A percentile compares a stretch with the other conserved stretches of the same genome.
These are phyloP conservation scores for Schrankia costaestrigalis DNA, from an alignment of 2,888 invertebrate genomes.

Conservation along the genomic window DNA sequence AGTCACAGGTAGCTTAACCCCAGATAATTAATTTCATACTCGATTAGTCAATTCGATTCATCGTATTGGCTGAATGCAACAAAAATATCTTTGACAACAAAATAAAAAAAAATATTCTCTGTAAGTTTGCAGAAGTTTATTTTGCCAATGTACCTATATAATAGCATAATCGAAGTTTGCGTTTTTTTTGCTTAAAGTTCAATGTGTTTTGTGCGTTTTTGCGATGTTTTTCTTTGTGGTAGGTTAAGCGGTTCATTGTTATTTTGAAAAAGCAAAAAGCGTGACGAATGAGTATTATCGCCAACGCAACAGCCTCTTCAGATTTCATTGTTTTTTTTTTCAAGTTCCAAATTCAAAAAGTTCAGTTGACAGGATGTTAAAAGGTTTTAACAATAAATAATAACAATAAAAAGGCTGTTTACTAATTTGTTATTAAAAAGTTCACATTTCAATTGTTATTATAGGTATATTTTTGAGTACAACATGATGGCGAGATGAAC, in stretches of 20 bases:
- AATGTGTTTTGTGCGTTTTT: too few relatives aligned
- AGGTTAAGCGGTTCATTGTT: constrained; percentile 28
- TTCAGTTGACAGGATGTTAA: too few relatives aligned
- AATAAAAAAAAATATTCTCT: constrained; percentile 17
- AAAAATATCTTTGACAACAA: constrained; percentile 19
- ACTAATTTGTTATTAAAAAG: too few relatives aligned
- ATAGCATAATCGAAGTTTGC: too few relatives aligned
- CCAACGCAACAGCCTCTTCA: constrained; percentile 22
- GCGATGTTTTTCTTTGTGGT: constrained; percentile 31
- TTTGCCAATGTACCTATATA: constrained; percentile 27
- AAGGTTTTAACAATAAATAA: too few relatives aligned
- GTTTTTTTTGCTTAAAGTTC: too few relatives aligned
- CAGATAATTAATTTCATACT: constrained; percentile 40
- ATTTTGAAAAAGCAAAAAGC: constrained; percentile 21
- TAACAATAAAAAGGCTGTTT: too few relatives aligned
- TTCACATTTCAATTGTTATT: too few relatives aligned
- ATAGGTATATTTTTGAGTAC: too few relatives aligned
- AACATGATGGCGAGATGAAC: too few relatives aligned
- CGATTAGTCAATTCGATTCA: constrained; percentile 37
- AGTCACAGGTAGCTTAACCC: constrained; percentile 30
- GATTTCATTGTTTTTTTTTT: constrained; percentile 5
- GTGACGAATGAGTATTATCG: constrained; percentile 19
- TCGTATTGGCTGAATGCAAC: constrained; percentile 25
- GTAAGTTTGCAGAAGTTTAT: too few relatives aligned
- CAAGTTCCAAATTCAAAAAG: too few relatives aligned